Evolutionary conservation across 2,888 invertebrate species (phyloP), one percentile per base, ranked within the genome.

Genomic region (Unio pictorum): DNA sequence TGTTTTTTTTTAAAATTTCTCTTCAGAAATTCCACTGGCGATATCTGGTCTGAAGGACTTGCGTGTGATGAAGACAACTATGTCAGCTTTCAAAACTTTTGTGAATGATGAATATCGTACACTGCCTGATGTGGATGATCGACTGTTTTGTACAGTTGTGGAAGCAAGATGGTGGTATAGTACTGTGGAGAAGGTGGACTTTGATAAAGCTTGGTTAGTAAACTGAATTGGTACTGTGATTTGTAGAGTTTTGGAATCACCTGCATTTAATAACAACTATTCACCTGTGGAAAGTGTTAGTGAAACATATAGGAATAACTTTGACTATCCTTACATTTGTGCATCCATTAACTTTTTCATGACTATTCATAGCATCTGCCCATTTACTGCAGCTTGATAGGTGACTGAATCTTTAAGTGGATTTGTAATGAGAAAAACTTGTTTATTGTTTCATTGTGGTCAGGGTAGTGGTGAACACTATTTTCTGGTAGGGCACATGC

Each of bases 71-170:
- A 95, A 95, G 89, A 95, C 95, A 0, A 95, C 95, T 0, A 94
- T 95, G 86, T 95, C 95, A 0, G 93, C 94, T 0, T 95, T 95
- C 86, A 93, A 93, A 4, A 94, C 95, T 88, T 95, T 95, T 85
- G 93, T 95, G 30, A 93, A 93, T 86, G 95, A 95, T 84, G 95
- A 94, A 82, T 95, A 93, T 88, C 93, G 95, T 45, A 94, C 94
- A 0, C 90, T 95, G 28, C 93, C 94, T 0, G 95, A 95, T 89
- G 93, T 93, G 59, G 92, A 93, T 61, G 95, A 95, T 87, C 92
- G 95, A 76, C 93, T 95, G 82, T 94, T 94, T 87, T 94, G 95
- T 89, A 95, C 95, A 0, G 92, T 94, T 17, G 94, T 95, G 3
- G 93, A 93, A 75, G 94, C 94, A 5, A 92, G 92, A 56, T 95